Evolutionary conservation across 2,888 invertebrate genomes (phyloP).

Genomic region (Smittia aterrima): DNA sequence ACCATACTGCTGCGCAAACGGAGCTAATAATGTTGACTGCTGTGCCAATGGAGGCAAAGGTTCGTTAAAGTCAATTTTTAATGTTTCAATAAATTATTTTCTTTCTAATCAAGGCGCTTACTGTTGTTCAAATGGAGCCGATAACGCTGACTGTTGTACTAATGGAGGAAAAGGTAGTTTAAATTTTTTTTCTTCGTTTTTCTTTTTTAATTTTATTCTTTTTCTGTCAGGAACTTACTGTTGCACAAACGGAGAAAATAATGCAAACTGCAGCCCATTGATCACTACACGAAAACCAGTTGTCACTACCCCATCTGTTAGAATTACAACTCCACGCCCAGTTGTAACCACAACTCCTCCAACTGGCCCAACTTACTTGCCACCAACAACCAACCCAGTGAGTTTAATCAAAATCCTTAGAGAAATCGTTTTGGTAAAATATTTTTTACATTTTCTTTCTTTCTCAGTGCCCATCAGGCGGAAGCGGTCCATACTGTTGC

Average conservation of each 20-base stretch:
- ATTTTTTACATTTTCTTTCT: not conserved
- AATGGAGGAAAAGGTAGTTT: constrained; percentile 19
- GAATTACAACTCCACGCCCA: not conserved
- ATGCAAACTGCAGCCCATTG: not conserved
- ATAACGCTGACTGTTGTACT: constrained; percentile 16
- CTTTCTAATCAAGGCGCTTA: not conserved
- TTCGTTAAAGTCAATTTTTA: not conserved
- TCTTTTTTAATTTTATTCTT: too few relatives aligned
- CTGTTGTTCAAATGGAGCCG: constrained; percentile 13
- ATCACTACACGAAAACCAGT: not conserved
- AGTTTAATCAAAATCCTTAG: not conserved
- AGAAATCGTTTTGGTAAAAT: not conserved
- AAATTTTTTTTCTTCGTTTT: not conserved
- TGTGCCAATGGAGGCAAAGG: constrained; percentile 9
- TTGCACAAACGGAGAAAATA: constrained; percentile 11
- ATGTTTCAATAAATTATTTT: not conserved
- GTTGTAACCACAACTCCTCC: not conserved
- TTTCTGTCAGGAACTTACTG: not conserved
- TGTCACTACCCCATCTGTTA: not conserved
- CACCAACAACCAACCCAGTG: not conserved
- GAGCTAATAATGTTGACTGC: constrained; percentile 7
- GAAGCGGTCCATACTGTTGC: constrained; percentile 22
- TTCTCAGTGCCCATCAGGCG: not conserved
- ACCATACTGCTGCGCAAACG: not conserved
- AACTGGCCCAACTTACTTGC: not conserved